Percentiles rank a stretch among this genome's conserved stretches.
These are phyloP conservation scores for Coelopa frigida DNA, from an alignment of 1,140 invertebrate genomes.

Conservation along the genomic window DNA sequence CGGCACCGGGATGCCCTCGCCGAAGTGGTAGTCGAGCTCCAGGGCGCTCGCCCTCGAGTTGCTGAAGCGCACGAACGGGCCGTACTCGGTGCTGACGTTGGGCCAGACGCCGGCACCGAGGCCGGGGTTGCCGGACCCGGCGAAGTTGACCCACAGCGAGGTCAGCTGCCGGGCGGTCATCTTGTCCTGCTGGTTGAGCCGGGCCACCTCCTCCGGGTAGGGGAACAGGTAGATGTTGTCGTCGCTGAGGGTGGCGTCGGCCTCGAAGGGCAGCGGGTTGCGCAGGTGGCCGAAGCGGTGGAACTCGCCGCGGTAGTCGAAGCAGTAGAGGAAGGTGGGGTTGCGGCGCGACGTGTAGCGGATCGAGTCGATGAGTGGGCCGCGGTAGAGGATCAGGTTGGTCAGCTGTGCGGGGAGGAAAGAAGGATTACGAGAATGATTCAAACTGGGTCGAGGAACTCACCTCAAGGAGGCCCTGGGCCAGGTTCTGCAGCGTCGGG, in stretches of 20 bases:
- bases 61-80: slow-evolving; percentile 33
- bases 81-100: slow-evolving; percentile 25
- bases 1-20: slow-evolving; percentile 30
- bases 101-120: slow-evolving; percentile 27
- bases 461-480: slow-evolving; percentile 27
- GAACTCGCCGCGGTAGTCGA: slow-evolving; percentile 37
- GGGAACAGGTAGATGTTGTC: slow-evolving; percentile 42
- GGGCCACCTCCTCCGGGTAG: slow-evolving; percentile 28
- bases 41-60: slow-evolving; percentile 22
- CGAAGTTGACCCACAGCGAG: slow-evolving; percentile 37
- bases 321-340: slow-evolving; percentile 32
- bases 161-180: slow-evolving; percentile 25
- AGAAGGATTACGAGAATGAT: not conserved
- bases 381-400: slow-evolving; percentile 35
- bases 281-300: slow-evolving; percentile 30
- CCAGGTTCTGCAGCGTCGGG: slow-evolving; percentile 14
- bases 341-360: slow-evolving; percentile 16
- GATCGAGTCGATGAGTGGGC: slow-evolving; percentile 29
- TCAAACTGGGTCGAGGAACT: not conserved
- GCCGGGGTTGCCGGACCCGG: slow-evolving; percentile 22
- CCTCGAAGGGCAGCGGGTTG: slow-evolving; percentile 30
- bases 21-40: slow-evolving; percentile 36
- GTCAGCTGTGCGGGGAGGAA: slow-evolving; percentile 13
- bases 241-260: slow-evolving; percentile 39
- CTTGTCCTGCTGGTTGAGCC: slow-evolving; percentile 27